Base-by-base conservation (phyloP, 2,888 invertebrate species). In the Xestia rhomboidea region DNA sequence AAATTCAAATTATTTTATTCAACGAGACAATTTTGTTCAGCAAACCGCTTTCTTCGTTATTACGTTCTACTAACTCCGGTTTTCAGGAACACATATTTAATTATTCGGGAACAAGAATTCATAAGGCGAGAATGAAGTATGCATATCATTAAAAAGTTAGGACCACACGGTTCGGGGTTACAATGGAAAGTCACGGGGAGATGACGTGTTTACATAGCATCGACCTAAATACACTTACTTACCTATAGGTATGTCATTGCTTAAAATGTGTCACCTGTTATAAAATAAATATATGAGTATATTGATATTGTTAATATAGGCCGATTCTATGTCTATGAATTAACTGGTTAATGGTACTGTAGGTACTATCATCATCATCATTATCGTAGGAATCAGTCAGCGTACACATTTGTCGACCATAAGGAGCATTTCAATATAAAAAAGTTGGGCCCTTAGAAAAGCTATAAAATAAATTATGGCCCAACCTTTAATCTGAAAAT, bases 71-170 rank as follows among this genome's bases (percentile, higher is more conserved):
- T 72, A 62, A 73, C 68, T 60, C 46, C 62, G 15, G 68, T 83
- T 84, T 84, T 18, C 72, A 49, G 21, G 67, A 81, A 69, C 71
- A 63, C 76, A 70, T 81, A 83, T 76, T 83, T 70, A 81, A 83
- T 83, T 83, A 81, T 83, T 81, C 73, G 68, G 51, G 70, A 81
- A 85, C 82, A 76, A 85, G 83, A 85, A 81, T 81, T 83, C 70
- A 85, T 85, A 85, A 81, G 85, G 84, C 69, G 69, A 70, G 70
- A 84, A 85, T 80, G 68, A 81, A 76, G 76, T 73, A 85, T 81
- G 82, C 85, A 85, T 68, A 76, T 81, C 44, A 85, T 85, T 83
- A 85, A 63, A 81, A 83, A 83, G 69, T 83, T 84, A n/a, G 49
- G 49, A 66, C 72, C 62, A 34, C 66, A 69, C 27, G 44, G 60